Evolutionary conservation across 2,113 vertebrate species (phyloP).

Genomic region (Sturnus vulgaris): DNA sequence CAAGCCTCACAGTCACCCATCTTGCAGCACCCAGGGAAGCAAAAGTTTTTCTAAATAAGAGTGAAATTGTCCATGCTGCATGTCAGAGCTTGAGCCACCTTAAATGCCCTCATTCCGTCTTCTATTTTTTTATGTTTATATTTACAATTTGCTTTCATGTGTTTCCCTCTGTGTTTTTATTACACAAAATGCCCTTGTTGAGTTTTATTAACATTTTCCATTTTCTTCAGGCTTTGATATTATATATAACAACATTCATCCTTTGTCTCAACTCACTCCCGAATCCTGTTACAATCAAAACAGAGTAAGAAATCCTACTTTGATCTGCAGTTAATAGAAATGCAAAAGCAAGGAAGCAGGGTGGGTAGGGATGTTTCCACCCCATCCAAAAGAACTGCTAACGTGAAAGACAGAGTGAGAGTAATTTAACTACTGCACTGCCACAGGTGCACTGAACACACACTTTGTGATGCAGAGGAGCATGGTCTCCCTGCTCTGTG

Average conservation of each 20-base stretch:
- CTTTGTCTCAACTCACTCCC: neutral
- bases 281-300: neutral
- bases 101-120: neutral
- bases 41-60: neutral
- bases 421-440: neutral
- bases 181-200: neutral
- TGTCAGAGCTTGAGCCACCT: neutral
- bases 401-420: neutral
- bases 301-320: neutral
- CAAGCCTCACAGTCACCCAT: neutral
- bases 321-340: neutral
- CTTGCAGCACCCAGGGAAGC: neutral
- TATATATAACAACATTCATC: neutral
- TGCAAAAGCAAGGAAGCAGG: neutral
- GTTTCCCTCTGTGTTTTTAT: neutral
- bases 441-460: neutral
- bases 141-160: slow-evolving; percentile 12
- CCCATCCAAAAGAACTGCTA: neutral
- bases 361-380: neutral
- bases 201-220: neutral
- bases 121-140: neutral
- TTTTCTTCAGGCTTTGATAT: slow-evolving; percentile 18
- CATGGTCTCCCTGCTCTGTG: neutral
- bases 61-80: neutral
- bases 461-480: neutral